Conservation (phyloP, 2,888 invertebrate genomes). For the Elgonia sp. region DNA sequence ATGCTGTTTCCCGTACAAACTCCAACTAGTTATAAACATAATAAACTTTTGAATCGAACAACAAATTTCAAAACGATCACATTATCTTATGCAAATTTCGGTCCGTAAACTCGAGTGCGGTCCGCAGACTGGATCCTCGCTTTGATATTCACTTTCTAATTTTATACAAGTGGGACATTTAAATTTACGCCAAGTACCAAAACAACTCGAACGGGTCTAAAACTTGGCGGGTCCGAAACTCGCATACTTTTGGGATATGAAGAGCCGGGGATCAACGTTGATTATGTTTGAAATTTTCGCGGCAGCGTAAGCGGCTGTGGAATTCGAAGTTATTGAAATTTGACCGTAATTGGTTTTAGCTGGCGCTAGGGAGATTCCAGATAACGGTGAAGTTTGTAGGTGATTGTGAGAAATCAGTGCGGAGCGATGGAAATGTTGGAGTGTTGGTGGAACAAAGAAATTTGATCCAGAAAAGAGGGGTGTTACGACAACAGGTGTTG, state of each 20-base stretch:
- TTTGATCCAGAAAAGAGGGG: too few species aligned
- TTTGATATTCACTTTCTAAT: conserved; percentile 63
- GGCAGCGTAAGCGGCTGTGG: background rate
- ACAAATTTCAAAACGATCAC: conserved; percentile 23
- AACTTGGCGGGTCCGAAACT: conserved; percentile 4
- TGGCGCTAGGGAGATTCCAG: conserved; percentile 4
- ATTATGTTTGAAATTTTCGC: conserved; percentile 30
- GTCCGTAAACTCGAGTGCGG: conserved; percentile 6
- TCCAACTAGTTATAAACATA: background rate
- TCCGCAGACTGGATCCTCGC: conserved; percentile 6
- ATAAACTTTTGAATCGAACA: background rate
- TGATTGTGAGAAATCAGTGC: too few species aligned
- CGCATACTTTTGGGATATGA: conserved; percentile 36
- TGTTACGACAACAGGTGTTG: too few species aligned
- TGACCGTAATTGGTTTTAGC: conserved; percentile 39
- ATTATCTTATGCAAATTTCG: conserved; percentile 39
- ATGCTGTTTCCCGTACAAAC: background rate
- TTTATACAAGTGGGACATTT: conserved; percentile 67
- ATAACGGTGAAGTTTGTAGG: conserved; percentile 30
- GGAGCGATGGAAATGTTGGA: too few species aligned
- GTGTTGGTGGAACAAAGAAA: too few species aligned
- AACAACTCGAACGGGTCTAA: conserved; percentile 22
- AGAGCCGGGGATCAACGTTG: conserved; percentile 4
- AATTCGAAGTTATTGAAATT: conserved; percentile 48
- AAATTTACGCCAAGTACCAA: conserved; percentile 55